A percentile compares a stretch with the other conserved stretches of the same genome.
Evolutionary conservation across 2,797 vertebrate genomes (phyloP).

Genomic region (Molossus molossus): DNA sequence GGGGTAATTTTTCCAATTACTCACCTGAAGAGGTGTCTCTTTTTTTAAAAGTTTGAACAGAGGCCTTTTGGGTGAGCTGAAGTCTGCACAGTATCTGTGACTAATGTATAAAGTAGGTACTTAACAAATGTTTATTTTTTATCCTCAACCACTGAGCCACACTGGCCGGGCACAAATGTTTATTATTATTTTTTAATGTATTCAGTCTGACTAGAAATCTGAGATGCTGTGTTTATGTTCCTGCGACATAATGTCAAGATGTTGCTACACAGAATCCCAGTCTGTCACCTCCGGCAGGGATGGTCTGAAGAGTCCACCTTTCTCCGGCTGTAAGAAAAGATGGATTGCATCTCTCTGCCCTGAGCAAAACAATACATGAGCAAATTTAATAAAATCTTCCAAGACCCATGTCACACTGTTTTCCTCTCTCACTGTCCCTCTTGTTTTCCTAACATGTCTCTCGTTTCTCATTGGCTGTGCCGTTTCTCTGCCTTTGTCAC

Average conservation of each 20-base stretch:
- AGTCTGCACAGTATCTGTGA: not conserved
- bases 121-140: not conserved
- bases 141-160: no score
- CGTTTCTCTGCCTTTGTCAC: not conserved
- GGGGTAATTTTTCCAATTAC: not conserved
- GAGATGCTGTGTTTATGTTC: not conserved
- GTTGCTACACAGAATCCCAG: not conserved
- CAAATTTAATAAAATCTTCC: not conserved
- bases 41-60: not conserved
- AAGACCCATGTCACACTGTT: not conserved
- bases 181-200: not conserved
- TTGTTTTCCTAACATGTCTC: not conserved
- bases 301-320: not conserved
- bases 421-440: not conserved
- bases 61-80: not conserved
- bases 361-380: not conserved
- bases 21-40: not conserved
- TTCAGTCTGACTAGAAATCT: not conserved
- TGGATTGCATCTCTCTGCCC: not conserved
- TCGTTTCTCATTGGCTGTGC: not conserved
- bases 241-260: not conserved
- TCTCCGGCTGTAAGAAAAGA: not conserved
- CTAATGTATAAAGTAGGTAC: not conserved
- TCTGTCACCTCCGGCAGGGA: not conserved
- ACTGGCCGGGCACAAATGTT: not conserved